These are phyloP conservation scores for Rhynchotus rufescens DNA, from an alignment of 2,797 vertebrate species.

Conservation along the genomic window DNA sequence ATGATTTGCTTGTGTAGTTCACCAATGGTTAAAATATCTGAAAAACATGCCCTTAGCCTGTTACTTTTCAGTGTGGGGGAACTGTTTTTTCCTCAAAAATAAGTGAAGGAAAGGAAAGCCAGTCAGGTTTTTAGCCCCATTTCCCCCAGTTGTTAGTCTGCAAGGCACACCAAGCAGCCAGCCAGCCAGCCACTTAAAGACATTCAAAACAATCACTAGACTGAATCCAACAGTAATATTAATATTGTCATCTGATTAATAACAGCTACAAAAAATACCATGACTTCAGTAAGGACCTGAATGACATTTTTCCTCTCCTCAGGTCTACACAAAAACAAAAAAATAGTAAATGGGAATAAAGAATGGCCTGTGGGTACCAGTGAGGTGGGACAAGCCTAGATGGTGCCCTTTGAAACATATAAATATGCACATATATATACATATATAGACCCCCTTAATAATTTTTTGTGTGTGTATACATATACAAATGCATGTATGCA, in stretches of 20 bases:
- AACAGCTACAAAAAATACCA: not conserved
- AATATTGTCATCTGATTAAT: slow-evolving; percentile 2
- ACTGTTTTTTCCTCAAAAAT: not conserved
- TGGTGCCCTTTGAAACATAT: not conserved
- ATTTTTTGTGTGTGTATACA: no score
- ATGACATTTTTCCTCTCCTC: not conserved
- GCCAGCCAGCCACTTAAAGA: not conserved
- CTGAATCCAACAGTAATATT: not conserved
- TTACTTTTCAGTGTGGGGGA: not conserved
- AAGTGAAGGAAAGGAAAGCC: not conserved
- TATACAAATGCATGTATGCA: no score
- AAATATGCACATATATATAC: accelerated
- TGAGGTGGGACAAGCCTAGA: not conserved
- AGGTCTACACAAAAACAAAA: not conserved
- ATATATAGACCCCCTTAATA: no score
- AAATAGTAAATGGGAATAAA: not conserved
- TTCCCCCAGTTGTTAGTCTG: not conserved
- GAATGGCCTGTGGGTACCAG: not conserved
- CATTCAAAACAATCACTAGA: not conserved
- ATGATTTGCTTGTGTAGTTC: not conserved
- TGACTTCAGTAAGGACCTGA: not conserved
- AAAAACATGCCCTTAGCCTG: not conserved
- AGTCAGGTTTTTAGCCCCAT: not conserved
- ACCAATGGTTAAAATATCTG: not conserved
- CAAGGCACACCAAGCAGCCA: not conserved